Evolutionary conservation across 2,888 invertebrate species (phyloP).

Genomic region (Mimachlamys varia): DNA sequence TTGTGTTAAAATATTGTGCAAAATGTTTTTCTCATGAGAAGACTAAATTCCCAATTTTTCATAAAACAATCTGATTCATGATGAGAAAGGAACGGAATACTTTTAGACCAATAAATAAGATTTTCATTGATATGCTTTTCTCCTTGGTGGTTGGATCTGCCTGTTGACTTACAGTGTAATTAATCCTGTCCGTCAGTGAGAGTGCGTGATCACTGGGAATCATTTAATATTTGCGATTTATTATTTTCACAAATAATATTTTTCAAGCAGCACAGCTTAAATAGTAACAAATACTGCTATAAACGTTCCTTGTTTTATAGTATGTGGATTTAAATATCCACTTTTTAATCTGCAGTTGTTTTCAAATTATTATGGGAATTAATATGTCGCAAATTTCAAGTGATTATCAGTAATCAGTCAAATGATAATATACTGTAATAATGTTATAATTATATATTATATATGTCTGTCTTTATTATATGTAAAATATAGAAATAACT

Average conservation of each 20-base stretch:
- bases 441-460: conserved; percentile 10
- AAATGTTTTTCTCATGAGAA: too few species aligned
- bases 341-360: neutral
- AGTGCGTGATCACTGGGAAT: neutral
- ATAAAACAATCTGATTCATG: too few species aligned
- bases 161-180: neutral
- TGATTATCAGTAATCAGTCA: neutral
- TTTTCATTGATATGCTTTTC: neutral
- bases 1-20: too few species aligned
- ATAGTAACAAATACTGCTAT: neutral
- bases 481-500: neutral
- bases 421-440: neutral
- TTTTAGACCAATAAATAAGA: too few species aligned
- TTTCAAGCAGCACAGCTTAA: too few species aligned
- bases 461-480: neutral
- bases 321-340: neutral
- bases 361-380: neutral
- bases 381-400: neutral
- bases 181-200: neutral
- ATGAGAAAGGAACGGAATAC: too few species aligned
- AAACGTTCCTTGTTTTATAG: neutral
- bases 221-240: neutral
- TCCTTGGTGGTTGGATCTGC: neutral
- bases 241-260: neutral
- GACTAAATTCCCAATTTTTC: too few species aligned